phyloP scores from a whole-genome alignment of 2,888 invertebrate species.

The Aspidiotus destructor region DNA sequence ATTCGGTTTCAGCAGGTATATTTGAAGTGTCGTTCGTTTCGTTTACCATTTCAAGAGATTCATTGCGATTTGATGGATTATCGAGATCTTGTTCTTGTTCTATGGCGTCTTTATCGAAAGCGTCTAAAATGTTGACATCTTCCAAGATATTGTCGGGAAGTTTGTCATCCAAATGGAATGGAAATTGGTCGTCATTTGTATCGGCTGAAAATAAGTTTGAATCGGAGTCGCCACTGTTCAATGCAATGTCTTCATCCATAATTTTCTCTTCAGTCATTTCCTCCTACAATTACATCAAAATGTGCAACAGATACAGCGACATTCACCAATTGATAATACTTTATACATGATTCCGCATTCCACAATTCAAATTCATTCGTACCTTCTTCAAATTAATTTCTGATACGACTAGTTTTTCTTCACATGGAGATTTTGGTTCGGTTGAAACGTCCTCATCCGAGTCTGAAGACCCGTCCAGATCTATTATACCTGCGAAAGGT shows the following conservation, averaged over 20 bases:
- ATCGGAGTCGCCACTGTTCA: background rate
- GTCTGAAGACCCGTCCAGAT: too few species aligned
- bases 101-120: too few species aligned
- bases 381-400: too few species aligned
- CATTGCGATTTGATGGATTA: background rate
- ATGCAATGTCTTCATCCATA: conserved; percentile 12
- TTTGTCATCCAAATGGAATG: conserved; percentile 9
- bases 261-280: conserved; percentile 20
- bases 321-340: too few species aligned
- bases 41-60: too few species aligned
- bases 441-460: too few species aligned
- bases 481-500: too few species aligned
- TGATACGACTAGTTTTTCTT: too few species aligned
- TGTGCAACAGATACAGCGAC: background rate
- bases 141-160: conserved; percentile 8
- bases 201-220: background rate
- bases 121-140: background rate
- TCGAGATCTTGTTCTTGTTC: background rate
- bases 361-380: too few species aligned
- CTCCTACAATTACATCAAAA: conserved; percentile 10
- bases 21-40: background rate
- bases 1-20: background rate
- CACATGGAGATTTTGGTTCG: too few species aligned
- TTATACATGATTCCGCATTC: too few species aligned
- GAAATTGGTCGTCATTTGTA: conserved; percentile 9